Conservation (phyloP, 2,113 vertebrate species). For the Electrona antarctica region DNA sequence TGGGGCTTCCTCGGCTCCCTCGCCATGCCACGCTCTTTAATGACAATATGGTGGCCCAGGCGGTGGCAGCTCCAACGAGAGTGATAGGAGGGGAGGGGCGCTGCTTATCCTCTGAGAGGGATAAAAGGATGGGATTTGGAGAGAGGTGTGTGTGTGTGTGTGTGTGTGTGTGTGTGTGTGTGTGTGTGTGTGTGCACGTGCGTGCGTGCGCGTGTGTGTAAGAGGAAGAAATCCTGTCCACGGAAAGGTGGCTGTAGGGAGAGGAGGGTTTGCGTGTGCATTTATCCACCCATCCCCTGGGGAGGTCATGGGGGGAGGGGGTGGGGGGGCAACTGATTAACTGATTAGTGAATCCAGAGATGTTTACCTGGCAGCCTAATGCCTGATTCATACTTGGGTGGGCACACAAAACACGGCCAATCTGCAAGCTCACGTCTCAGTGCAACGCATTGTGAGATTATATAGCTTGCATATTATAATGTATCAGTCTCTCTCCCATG, state of each 20-base stretch:
- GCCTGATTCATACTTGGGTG: too few species aligned
- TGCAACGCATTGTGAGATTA: too few species aligned
- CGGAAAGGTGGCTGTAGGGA: conserved; percentile 7
- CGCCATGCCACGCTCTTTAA: conserved; percentile 72
- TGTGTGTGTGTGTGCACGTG: too few species aligned
- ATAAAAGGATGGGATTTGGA: neutral
- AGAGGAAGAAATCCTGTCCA: conserved; percentile 8
- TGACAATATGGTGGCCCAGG: conserved; percentile 81
- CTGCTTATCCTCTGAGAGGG: neutral
- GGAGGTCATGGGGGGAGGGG: neutral
- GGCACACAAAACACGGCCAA: too few species aligned
- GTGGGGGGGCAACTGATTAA: conserved; percentile 7
- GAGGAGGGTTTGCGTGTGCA: neutral
- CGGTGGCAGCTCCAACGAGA: conserved; percentile 59
- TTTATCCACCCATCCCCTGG: neutral
- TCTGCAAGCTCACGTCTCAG: too few species aligned
- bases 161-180: too few species aligned
- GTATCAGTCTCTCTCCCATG: conserved; percentile 32
- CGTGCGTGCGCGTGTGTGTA: too few species aligned
- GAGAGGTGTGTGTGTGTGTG: conserved; percentile 3
- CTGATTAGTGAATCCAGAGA: conserved; percentile 68
- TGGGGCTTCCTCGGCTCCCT: conserved; percentile 67
- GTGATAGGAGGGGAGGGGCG: conserved; percentile 1
- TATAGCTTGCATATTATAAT: too few species aligned
- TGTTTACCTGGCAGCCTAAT: conserved; percentile 65